A percentile compares a stretch with the other conserved stretches of the same genome.
Evolutionary conservation across 2,113 vertebrate species (phyloP).

Genomic region (Elgaria multicarinata): DNA sequence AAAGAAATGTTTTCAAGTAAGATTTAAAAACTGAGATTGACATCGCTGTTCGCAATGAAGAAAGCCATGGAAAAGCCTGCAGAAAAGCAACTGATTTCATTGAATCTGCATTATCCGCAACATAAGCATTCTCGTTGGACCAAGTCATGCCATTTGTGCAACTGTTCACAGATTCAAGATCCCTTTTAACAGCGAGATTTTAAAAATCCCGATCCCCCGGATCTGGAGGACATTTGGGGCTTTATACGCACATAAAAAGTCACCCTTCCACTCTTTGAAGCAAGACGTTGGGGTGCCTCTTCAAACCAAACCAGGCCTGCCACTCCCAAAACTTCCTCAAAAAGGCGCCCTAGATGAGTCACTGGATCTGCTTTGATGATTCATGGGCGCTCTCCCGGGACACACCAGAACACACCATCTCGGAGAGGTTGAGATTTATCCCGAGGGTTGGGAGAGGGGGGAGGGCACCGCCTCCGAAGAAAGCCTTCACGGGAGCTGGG

Average conservation of each 20-base stretch:
- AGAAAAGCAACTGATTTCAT: background rate
- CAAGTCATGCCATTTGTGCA: background rate
- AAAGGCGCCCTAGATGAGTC: conserved; percentile 64
- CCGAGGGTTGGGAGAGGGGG: too few species aligned
- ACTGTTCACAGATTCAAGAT: background rate
- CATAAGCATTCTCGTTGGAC: background rate
- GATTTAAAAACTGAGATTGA: too few species aligned
- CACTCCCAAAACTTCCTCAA: background rate
- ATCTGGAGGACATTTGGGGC: background rate
- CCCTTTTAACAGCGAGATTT: background rate
- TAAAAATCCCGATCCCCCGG: background rate
- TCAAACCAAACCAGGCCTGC: conserved; percentile 24
- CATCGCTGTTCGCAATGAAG: too few species aligned
- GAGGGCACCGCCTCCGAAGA: background rate
- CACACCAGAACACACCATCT: background rate
- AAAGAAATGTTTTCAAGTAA: too few species aligned
- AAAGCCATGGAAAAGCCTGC: background rate
- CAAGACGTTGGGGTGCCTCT: background rate
- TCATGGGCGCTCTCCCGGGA: conserved; percentile 56
- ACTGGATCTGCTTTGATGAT: conserved; percentile 56
- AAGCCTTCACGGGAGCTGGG: background rate
- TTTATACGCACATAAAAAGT: background rate
- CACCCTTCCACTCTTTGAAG: background rate
- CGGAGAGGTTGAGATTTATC: background rate
- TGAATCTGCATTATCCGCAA: background rate